phyloP scores from a whole-genome alignment of 2,888 invertebrate species.

The Carcina quercana region DNA sequence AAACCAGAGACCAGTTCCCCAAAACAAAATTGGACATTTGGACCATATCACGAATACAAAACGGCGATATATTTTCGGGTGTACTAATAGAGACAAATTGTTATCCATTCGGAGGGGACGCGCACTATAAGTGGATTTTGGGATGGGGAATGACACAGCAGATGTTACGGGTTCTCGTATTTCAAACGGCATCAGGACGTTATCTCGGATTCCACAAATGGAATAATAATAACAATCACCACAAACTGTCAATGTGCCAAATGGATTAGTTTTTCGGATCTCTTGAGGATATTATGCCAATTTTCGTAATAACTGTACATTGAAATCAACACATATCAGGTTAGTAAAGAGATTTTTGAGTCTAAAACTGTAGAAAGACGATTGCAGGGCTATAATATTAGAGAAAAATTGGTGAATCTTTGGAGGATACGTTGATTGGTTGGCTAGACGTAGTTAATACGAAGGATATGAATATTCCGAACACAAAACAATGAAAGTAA shows the following conservation, averaged over 20 bases:
- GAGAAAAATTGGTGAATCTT: too few relatives aligned
- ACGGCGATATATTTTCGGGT: constrained; percentile 20
- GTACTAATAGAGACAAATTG: constrained; percentile 38
- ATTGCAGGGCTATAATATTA: too few relatives aligned
- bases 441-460: constrained; percentile 32
- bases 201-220: constrained; percentile 20
- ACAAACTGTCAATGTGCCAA: constrained; percentile 13
- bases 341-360: not conserved
- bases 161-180: constrained; percentile 32
- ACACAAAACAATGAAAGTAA: constrained; percentile 67
- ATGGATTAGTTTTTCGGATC: too few relatives aligned
- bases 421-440: not conserved
- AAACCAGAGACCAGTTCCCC: constrained; percentile 8
- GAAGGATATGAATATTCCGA: constrained; percentile 35
- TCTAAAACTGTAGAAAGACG: too few relatives aligned
- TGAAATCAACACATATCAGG: not conserved
- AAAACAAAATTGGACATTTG: constrained; percentile 24
- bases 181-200: constrained; percentile 28
- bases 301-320: not conserved
- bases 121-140: constrained; percentile 21
- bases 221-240: constrained; percentile 11
- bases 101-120: constrained; percentile 27
- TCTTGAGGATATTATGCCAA: too few relatives aligned
- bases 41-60: constrained; percentile 20
- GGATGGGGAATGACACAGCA: constrained; percentile 38